Evolutionary conservation across 2,888 invertebrate species (phyloP).

Genomic region (Corbicula japonica): DNA sequence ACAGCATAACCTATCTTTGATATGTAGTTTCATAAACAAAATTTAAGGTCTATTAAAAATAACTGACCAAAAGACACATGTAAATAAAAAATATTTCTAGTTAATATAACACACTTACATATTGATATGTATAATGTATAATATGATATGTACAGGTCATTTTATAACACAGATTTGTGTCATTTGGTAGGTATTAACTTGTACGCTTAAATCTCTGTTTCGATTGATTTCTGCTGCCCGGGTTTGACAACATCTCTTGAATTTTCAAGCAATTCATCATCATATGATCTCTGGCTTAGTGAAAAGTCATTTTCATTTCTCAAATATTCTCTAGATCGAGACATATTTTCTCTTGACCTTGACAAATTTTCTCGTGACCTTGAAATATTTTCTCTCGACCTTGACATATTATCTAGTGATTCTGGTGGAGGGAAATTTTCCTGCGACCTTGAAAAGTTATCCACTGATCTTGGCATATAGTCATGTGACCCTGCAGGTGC

Average conservation of each 20-base stretch:
- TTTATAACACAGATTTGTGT: too few species aligned
- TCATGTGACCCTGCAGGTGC: conserved; percentile 19
- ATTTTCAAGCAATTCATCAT: conserved; percentile 50
- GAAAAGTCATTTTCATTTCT: conserved; percentile 26
- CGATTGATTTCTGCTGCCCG: conserved; percentile 61
- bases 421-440: conserved; percentile 16
- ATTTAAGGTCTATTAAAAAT: too few species aligned
- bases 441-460: not conserved
- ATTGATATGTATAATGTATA: not conserved
- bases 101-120: not conserved
- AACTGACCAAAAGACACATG: not conserved
- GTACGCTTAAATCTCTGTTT: conserved; percentile 57
- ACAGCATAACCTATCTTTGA: too few species aligned
- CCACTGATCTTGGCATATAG: conserved; percentile 14
- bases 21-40: too few species aligned
- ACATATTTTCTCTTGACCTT: conserved; percentile 55
- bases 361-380: conserved; percentile 55
- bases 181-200: too few species aligned
- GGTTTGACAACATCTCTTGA: conserved; percentile 58
- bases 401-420: conserved; percentile 13
- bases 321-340: conserved; percentile 52
- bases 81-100: not conserved
- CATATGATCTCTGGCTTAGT: conserved; percentile 13
- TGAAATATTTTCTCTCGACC: conserved; percentile 36
- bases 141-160: not conserved